These are phyloP conservation scores for Scalopus aquaticus DNA, from an alignment of 2,113 vertebrate genomes.

Conservation along the genomic window DNA sequence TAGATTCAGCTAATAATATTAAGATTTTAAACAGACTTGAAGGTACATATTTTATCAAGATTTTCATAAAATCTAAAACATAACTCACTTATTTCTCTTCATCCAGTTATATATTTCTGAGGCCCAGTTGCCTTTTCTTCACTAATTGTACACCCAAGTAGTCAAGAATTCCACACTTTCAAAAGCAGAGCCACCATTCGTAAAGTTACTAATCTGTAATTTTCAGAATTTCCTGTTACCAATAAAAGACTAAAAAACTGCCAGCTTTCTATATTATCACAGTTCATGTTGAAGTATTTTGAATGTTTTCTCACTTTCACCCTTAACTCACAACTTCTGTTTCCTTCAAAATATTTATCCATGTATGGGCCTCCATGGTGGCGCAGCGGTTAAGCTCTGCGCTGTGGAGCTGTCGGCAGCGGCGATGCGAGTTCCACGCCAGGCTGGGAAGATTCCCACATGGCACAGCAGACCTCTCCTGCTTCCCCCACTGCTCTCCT, in stretches of 20 bases:
- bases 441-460: too few relatives aligned
- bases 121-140: not conserved
- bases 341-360: conserved; percentile 35
- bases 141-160: not conserved
- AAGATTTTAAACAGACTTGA: not conserved
- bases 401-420: too few relatives aligned
- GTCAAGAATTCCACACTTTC: not conserved
- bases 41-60: not conserved
- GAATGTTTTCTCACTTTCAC: not conserved
- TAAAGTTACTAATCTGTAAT: not conserved
- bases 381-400: too few relatives aligned
- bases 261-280: not conserved
- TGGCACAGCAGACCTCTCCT: too few relatives aligned
- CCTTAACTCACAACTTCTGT: conserved; percentile 5
- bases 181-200: not conserved
- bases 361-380: too few relatives aligned
- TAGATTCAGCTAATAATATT: not conserved
- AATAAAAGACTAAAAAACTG: not conserved
- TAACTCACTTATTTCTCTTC: not conserved
- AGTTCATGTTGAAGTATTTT: not conserved
- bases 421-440: too few relatives aligned
- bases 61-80: conserved; percentile 38
- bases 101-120: not conserved
- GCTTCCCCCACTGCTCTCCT: too few relatives aligned
- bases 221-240: conserved; percentile 6